Evolutionary conservation across 2,113 vertebrate genomes (phyloP), one percentile per base, ranked within the genome.

Genomic region (Chaetodon trifascialis): DNA sequence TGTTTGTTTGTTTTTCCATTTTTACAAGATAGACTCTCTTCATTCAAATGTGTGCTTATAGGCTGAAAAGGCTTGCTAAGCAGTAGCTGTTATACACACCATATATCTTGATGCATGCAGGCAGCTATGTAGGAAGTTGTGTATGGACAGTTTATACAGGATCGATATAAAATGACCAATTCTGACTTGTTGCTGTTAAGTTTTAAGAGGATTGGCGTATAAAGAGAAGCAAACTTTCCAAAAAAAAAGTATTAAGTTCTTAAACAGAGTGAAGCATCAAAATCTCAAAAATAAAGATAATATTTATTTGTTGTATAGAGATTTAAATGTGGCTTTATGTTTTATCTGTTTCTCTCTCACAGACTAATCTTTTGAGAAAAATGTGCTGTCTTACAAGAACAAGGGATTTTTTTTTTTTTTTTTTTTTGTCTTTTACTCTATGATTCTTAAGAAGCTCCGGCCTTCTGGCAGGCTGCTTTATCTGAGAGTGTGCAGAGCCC

Each of bases 391-490:
- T 54, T 16, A 38, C 15, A 58, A 68, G 49, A 70, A 58, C 38
- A 79, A 30, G 34, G 5, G 3, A 16, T 30, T 54, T 46, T 38
- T 5, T 73, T 21, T 71, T 30, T 54, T 46, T 38, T 5, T 73
- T 21, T 71, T 44, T 17, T 51, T 30, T 30, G 1, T 34, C 38
- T 44, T 25, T 9, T 0, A 44, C 67, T 86, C 46, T 16, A 0
- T 34, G 52, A 51, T 51, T 64, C 74, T 30, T 54, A 59, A 76
- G 69, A 71, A 44, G 54, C 62, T 80, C 42, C 9, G 11, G 16
- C 63, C 76, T 81, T 47, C 49, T 12, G 8, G 79, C 40, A 51
- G 65, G 59, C 63, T 6, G 25, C 73, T 88, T 86, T 76, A 81
- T 88, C 77, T 69, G 25, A 60, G 40, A 9, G 10, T 49, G 59